Base-by-base conservation (phyloP, 2,113 vertebrate genomes). In the Cairina moschata region DNA sequence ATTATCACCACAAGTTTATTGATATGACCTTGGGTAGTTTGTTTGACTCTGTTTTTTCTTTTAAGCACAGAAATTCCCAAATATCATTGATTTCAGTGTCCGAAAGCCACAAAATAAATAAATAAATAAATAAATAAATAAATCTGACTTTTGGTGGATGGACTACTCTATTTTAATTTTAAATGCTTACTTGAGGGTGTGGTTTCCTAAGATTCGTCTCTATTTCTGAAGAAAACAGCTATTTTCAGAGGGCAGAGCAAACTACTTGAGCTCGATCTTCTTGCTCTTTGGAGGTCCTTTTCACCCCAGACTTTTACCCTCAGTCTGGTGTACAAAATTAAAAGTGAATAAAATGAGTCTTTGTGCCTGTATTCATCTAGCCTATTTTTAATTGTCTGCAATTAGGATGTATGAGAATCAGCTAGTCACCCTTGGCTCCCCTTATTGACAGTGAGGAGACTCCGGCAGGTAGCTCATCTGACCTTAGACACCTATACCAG, bases 21-120 rank as follows among this genome's bases (percentile, higher is more conserved):
- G n/a, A 17, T 11, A 25, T 34, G 66, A 44, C 8, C 0, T 0
- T 6, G 18, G 48, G 38, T 32, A 86, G 40, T 80, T 13, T 25
- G 71, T 73, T 68, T 32, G 60, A 2, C 22, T 63, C 25, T 25
- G 6, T 3, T 26, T 42, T 48, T 63, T 63, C 26, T 23, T 48
- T 7, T 32, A 59, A 46, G 26, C 32, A 54, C 3, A 9, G 12
- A 8, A 1, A 1, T 54, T 87, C 42, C 52, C 67, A 83, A 93
- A 77, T 63, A 9, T 20, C 48, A 60, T 29, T 55, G 4, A 77
- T 52, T 78, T 86, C 65, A 71, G 5, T 4, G 42, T 34, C 86
- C 46, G 74, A 81, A 81, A 81, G 56, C 16, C 5, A 46, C 46
- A 46, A 44, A 44, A 40, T 40, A 40, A 40, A 40, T 40, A 40